Percentiles rank a stretch among this genome's conserved stretches.
Evolutionary conservation across 2,797 vertebrate species (phyloP).

Genomic region (Eidolon dupreanum): DNA sequence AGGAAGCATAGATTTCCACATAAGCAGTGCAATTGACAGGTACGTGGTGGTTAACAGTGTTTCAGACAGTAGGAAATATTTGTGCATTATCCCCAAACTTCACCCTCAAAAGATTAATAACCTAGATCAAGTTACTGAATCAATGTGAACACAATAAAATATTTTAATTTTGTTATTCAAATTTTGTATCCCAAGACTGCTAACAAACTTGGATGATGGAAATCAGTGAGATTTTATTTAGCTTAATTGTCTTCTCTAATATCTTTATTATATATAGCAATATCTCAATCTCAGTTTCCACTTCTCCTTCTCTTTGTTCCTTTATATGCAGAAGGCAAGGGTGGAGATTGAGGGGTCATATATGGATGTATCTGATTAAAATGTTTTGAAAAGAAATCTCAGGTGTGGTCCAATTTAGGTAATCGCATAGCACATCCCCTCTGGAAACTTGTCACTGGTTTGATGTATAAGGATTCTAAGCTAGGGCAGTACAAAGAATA

Average conservation of each 20-base stretch:
- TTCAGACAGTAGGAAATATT: neutral
- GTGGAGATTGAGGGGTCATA: neutral
- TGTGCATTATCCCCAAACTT: neutral
- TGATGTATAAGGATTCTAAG: neutral
- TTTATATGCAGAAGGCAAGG: neutral
- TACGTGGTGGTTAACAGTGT: neutral
- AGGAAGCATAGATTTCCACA: neutral
- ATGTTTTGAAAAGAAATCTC: conserved; percentile 26
- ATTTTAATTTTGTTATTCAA: neutral
- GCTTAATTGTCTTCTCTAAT: neutral
- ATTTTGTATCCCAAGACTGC: neutral
- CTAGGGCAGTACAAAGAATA: neutral
- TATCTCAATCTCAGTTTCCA: neutral
- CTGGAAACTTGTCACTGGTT: neutral
- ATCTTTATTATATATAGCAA: neutral
- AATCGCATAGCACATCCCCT: neutral
- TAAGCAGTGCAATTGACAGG: neutral
- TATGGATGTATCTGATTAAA: neutral
- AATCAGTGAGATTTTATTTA: neutral
- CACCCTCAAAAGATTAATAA: neutral
- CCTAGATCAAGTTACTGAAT: neutral
- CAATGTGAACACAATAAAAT: neutral
- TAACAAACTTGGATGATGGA: neutral
- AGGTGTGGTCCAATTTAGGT: neutral
- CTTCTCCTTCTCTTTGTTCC: neutral